Evolutionary conservation across 2,113 vertebrate species (phyloP).

Genomic region (Stercorarius parasiticus): DNA sequence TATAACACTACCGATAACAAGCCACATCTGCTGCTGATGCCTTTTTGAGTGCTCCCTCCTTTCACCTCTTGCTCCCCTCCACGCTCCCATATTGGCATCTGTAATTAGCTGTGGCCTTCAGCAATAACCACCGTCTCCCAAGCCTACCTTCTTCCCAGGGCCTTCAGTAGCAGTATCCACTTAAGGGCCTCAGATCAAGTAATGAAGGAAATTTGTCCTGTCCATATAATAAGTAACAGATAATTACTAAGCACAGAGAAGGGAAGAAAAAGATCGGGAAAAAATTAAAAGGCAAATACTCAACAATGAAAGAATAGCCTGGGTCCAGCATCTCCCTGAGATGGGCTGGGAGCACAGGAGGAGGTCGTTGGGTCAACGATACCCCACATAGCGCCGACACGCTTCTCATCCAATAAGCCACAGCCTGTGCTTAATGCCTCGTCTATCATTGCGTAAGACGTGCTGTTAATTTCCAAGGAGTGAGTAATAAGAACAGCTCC

Average conservation of each 20-base stretch:
- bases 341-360: not conserved
- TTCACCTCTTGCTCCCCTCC: not conserved
- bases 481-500: not conserved
- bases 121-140: not conserved
- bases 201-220: not conserved
- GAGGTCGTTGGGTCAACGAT: not conserved
- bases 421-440: not conserved
- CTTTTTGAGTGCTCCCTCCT: not conserved
- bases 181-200: not conserved
- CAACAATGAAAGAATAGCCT: not conserved
- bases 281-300: not conserved
- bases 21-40: not conserved
- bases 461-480: not conserved
- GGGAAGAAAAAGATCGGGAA: not conserved
- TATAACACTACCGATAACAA: not conserved
- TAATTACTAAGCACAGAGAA: not conserved
- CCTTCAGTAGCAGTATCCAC: not conserved
- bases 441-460: accelerated
- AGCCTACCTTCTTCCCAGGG: not conserved
- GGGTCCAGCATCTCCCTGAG: not conserved
- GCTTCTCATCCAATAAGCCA: not conserved
- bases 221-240: not conserved
- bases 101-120: not conserved
- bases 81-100: not conserved
- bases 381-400: not conserved